Evolutionary conservation across 30 jellyfish, hydroid and myxozoan genomes (phyloP).

Genomic region (Turritopsis rubra): DNA sequence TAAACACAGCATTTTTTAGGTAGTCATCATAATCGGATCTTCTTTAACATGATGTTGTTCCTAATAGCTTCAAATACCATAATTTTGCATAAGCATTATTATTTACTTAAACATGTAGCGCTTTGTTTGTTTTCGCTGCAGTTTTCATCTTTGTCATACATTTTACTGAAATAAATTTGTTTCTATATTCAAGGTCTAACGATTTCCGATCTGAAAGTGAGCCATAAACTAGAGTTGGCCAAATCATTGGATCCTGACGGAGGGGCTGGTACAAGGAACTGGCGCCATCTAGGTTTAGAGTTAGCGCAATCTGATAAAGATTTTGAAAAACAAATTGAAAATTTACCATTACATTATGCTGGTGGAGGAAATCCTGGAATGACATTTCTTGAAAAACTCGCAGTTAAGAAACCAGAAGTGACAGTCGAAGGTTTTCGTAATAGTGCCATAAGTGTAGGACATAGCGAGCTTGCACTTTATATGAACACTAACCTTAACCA

Average conservation of each 20-base stretch:
- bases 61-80: no score
- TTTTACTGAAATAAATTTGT: no score
- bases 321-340: not conserved
- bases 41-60: no score
- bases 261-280: not conserved
- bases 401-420: not conserved
- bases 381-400: not conserved
- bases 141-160: no score
- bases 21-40: no score
- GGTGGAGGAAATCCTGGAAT: conserved; percentile 16
- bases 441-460: not conserved
- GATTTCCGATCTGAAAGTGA: not conserved
- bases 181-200: not conserved
- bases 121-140: no score
- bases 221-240: not conserved
- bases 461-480: not conserved
- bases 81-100: no score
- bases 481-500: not conserved
- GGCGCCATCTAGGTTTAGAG: not conserved
- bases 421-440: not conserved
- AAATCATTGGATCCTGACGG: not conserved
- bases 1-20: no score
- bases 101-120: no score
- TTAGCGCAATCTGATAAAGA: not conserved
- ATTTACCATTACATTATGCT: not conserved